Evolutionary conservation across 2,888 invertebrate genomes (phyloP).

Genomic region (Watsonalla cultraria): DNA sequence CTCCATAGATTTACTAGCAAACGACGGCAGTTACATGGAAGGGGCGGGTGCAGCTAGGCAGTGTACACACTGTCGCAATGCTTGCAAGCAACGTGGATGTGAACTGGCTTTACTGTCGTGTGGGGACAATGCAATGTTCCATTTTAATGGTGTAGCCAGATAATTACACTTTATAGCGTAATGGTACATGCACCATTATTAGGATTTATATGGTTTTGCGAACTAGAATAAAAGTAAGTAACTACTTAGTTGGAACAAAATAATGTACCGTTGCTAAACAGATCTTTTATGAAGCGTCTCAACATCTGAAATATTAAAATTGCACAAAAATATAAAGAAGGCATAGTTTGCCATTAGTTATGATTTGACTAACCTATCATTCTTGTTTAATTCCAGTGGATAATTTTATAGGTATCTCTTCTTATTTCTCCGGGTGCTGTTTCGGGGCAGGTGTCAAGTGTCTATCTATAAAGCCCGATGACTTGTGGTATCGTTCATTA

Average conservation of each 20-base stretch:
- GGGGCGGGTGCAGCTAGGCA: conserved; percentile 41
- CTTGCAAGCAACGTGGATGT: conserved; percentile 13
- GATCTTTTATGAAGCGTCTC: background rate
- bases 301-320: too few relatives aligned
- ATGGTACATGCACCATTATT: conserved; percentile 1
- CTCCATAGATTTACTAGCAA: conserved; percentile 24
- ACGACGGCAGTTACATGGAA: conserved; percentile 43
- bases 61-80: conserved; percentile 30
- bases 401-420: too few relatives aligned
- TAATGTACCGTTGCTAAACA: background rate
- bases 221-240: background rate
- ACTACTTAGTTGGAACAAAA: conserved; percentile 3
- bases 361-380: too few relatives aligned
- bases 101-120: conserved; percentile 9
- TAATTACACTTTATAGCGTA: conserved; percentile 9
- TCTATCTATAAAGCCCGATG: background rate
- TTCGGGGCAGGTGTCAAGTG: too few relatives aligned
- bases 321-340: too few relatives aligned
- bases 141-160: conserved; percentile 12
- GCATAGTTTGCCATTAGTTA: too few relatives aligned
- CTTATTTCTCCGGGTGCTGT: too few relatives aligned
- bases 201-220: background rate
- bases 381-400: too few relatives aligned
- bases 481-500: background rate
- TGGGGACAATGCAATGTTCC: conserved; percentile 3